Conservation (phyloP, 2,113 vertebrate genomes). For the Mandrillus leucophaeus region DNA sequence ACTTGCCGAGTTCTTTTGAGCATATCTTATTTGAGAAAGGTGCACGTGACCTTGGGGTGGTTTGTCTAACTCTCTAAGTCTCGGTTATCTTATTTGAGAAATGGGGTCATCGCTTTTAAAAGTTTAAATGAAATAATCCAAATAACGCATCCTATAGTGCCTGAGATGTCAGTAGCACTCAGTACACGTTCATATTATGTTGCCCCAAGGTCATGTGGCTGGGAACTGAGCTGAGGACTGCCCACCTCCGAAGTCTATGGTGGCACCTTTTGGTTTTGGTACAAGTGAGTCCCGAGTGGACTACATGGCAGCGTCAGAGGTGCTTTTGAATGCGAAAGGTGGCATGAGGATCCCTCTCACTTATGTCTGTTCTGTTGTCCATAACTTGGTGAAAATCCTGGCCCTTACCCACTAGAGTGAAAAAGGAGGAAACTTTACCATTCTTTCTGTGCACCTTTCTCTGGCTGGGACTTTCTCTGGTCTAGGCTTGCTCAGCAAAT, state of each 20-base stretch:
- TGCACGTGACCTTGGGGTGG: no score
- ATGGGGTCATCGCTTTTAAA: no score
- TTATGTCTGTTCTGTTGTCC: not conserved
- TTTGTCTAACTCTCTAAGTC: no score
- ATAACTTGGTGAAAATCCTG: not conserved
- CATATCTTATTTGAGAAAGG: not conserved
- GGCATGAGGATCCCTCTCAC: not conserved
- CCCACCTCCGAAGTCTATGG: not conserved
- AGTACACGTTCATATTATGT: not conserved
- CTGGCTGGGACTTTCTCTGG: not conserved
- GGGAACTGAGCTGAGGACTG: not conserved
- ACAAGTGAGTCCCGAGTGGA: not conserved
- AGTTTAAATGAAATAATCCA: no score
- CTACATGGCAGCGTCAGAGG: not conserved
- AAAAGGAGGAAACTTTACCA: not conserved
- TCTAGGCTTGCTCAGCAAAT: fast-evolving
- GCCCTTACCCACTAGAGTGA: not conserved
- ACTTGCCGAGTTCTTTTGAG: not conserved
- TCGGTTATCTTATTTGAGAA: no score
- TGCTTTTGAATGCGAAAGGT: not conserved
- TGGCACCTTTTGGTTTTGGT: not conserved
- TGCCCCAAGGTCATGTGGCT: not conserved
- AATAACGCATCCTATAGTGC: no score
- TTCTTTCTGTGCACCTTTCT: not conserved
- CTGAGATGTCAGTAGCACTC: no score